These are phyloP conservation scores for Leiothrix lutea DNA, from an alignment of 2,113 vertebrate species.

Conservation along the genomic window DNA sequence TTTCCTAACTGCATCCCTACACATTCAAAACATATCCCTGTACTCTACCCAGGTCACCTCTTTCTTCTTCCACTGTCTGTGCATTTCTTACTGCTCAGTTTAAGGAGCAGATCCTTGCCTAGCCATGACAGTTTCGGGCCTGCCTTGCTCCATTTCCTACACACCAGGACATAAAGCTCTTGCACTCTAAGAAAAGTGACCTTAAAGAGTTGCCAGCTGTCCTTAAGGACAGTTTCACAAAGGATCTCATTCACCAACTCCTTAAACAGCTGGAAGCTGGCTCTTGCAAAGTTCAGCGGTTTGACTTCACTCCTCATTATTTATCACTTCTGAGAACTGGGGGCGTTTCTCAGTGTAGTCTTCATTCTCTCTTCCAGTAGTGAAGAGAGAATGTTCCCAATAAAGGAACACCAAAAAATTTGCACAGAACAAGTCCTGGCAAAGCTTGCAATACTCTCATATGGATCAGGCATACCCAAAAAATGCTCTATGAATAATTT, in stretches of 20 bases:
- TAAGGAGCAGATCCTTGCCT: neutral
- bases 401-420: neutral
- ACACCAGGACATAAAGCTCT: neutral
- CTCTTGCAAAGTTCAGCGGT: neutral
- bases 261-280: neutral
- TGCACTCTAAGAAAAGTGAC: rapidly evolving
- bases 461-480: neutral
- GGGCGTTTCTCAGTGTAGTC: neutral
- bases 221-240: neutral
- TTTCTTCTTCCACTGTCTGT: neutral
- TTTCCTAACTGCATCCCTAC: neutral
- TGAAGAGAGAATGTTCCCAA: neutral
- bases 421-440: neutral
- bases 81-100: neutral
- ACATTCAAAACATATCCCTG: neutral
- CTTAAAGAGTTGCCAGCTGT: neutral
- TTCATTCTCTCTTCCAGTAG: neutral
- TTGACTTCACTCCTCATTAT: neutral
- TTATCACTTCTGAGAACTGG: neutral
- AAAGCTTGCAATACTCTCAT: neutral
- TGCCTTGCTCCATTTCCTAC: neutral
- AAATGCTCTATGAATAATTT: neutral
- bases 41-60: neutral
- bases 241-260: neutral
- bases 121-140: neutral